phyloP scores from a whole-genome alignment of 2,797 vertebrate genomes.

The Gambelia wislizenii region DNA sequence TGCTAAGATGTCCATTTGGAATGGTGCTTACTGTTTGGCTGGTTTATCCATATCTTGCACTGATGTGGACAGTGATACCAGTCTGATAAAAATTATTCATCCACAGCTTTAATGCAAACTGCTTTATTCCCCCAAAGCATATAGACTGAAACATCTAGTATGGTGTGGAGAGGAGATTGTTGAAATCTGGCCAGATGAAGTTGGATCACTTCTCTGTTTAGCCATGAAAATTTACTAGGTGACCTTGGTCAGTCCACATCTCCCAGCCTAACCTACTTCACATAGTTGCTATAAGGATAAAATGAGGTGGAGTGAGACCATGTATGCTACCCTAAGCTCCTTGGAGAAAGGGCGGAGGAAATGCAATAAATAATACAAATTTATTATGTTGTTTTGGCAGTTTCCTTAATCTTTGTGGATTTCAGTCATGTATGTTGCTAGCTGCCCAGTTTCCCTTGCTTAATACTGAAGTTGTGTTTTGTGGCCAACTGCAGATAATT shows the following conservation, averaged over 20 bases:
- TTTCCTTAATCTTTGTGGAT: conserved; percentile 8
- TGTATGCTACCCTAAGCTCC: neutral
- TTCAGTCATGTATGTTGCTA: neutral
- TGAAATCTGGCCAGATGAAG: neutral
- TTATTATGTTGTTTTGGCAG: conserved; percentile 25
- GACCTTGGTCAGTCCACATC: neutral
- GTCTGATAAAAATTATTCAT: neutral
- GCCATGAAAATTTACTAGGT: neutral
- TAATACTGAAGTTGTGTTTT: neutral
- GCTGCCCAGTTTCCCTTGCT: neutral
- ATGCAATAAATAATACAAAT: conserved; percentile 20
- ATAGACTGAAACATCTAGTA: neutral
- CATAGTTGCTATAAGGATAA: neutral
- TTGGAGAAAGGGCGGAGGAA: conserved; percentile 24
- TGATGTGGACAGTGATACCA: neutral
- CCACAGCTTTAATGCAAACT: neutral
- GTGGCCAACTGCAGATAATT: conserved; percentile 10
- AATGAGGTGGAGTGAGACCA: neutral
- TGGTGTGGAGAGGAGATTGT: neutral
- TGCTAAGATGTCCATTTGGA: neutral
- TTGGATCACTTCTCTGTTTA: neutral
- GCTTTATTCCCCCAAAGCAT: neutral
- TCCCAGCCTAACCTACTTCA: neutral
- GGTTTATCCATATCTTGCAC: neutral
- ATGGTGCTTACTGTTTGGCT: neutral